These are phyloP conservation scores for Holothuria scabra DNA, from an alignment of 53 echinoderm and acorn worm species.

Conservation along the genomic window DNA sequence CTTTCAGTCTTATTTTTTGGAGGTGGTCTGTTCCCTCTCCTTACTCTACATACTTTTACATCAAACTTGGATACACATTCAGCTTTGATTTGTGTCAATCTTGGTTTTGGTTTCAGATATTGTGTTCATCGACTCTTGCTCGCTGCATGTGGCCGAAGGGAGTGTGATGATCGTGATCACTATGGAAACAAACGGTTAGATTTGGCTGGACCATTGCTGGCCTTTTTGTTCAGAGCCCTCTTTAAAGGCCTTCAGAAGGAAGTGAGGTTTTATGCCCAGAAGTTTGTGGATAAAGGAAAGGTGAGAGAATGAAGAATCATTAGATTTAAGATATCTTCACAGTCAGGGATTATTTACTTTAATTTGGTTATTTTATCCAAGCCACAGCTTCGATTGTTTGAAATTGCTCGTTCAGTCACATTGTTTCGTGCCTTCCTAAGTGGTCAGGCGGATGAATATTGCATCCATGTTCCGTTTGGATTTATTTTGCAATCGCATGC, in stretches of 20 bases:
- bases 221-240: conserved; percentile 91
- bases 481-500: too few relatives aligned
- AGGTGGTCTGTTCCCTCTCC: not conserved
- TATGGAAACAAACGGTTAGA: conserved; percentile 99
- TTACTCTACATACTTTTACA: not conserved
- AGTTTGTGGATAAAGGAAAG: conserved; percentile 99
- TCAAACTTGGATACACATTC: not conserved
- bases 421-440: too few relatives aligned
- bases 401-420: too few relatives aligned
- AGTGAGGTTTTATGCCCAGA: conserved; percentile 96
- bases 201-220: conserved; percentile 91
- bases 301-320: too few relatives aligned
- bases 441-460: too few relatives aligned
- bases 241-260: conserved; percentile 96
- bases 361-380: too few relatives aligned
- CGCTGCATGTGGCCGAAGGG: conserved; percentile 86
- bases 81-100: not conserved
- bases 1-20: too few relatives aligned
- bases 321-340: too few relatives aligned
- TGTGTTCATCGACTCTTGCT: conserved; percentile 91
- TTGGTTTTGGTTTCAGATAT: conserved; percentile 58
- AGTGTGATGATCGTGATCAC: conserved; percentile 99
- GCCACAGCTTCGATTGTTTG: too few relatives aligned
- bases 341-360: too few relatives aligned
- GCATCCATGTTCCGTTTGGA: too few relatives aligned